Evolutionary conservation across 2,888 invertebrate genomes (phyloP).

Genomic region (Odontomyia ornata): DNA sequence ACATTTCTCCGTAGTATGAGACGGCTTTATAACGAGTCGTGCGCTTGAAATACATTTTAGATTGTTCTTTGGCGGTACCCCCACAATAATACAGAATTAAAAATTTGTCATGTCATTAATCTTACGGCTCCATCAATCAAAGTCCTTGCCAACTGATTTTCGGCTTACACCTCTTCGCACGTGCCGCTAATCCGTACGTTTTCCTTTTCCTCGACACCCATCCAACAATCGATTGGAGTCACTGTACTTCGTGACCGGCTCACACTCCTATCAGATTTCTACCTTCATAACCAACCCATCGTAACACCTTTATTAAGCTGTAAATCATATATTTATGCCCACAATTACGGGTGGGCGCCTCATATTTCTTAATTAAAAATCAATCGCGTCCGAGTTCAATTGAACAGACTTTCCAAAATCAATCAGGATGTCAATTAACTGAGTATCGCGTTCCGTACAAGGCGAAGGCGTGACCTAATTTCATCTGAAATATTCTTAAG

Average conservation of each 20-base stretch:
- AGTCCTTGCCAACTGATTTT: too few species aligned
- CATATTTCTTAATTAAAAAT: constrained; percentile 17
- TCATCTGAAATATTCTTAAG: not conserved
- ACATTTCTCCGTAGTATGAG: too few species aligned
- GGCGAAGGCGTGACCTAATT: constrained; percentile 48
- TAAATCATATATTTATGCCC: too few species aligned
- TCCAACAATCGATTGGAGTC: not conserved
- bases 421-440: constrained; percentile 9
- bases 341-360: not conserved
- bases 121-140: too few species aligned
- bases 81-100: too few species aligned
- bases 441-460: not conserved
- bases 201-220: too few species aligned
- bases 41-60: too few species aligned
- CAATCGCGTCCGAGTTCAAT: constrained; percentile 9
- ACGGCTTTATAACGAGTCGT: too few species aligned
- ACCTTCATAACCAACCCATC: not conserved
- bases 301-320: not conserved
- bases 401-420: not conserved
- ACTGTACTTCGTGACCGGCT: not conserved
- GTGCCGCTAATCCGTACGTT: too few species aligned
- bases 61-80: too few species aligned
- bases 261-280: not conserved
- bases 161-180: too few species aligned
- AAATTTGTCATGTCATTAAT: too few species aligned